A percentile compares a stretch with the other conserved stretches of the same genome.
Conservation (phyloP, 30 jellyfish, hydroid and myxozoan genomes). For the Nemopilema nomurai region DNA sequence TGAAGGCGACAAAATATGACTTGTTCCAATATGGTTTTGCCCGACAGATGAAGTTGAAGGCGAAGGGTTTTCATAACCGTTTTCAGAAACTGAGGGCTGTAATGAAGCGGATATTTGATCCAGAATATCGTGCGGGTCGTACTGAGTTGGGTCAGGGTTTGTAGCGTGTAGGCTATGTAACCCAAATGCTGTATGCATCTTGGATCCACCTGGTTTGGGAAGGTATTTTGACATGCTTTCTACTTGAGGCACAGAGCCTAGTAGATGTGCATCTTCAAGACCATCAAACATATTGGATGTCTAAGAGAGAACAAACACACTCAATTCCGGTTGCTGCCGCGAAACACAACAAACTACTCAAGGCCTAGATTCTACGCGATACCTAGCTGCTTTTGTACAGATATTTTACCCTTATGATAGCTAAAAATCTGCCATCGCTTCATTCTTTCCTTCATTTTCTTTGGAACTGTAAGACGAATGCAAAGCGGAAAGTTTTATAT, state of each 20-base stretch:
- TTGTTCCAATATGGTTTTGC: constrained; percentile 74
- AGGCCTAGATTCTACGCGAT: too few relatives aligned
- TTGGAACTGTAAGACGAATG: background rate
- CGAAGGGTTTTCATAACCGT: constrained; percentile 83
- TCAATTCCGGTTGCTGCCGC: too few relatives aligned
- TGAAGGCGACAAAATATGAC: constrained; percentile 91
- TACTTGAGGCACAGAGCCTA: constrained; percentile 85
- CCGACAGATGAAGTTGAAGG: constrained; percentile 88
- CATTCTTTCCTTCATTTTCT: background rate
- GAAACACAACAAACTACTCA: too few relatives aligned
- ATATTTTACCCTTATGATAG: too few relatives aligned
- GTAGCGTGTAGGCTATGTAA: constrained; percentile 95
- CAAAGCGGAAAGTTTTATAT: background rate
- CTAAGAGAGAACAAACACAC: constrained; percentile 30
- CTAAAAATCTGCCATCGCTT: too few relatives aligned
- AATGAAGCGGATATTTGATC: constrained; percentile 97
- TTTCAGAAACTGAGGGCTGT: constrained; percentile 88
- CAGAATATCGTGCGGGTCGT: constrained; percentile 97
- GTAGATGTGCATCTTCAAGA: constrained; percentile 89
- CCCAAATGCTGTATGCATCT: constrained; percentile 95
- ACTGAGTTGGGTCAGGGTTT: constrained; percentile 97
- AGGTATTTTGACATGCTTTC: constrained; percentile 94
- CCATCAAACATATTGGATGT: constrained; percentile 95
- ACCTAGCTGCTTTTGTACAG: too few relatives aligned
- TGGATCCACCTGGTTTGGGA: constrained; percentile 90